Evolutionary conservation across 2,113 vertebrate species (phyloP).

Genomic region (Bufo bufo): DNA sequence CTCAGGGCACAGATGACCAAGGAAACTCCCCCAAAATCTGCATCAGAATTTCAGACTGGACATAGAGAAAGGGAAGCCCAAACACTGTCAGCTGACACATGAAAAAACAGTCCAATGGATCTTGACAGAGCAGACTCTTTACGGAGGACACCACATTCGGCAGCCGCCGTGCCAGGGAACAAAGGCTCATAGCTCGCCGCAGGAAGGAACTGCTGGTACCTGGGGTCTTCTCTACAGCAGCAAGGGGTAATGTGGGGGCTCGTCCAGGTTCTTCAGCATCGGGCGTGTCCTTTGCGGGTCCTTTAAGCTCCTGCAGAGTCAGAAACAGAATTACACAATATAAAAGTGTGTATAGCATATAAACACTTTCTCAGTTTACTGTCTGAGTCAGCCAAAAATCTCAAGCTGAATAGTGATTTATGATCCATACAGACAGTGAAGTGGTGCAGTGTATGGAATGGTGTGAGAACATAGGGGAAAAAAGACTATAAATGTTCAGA

Average conservation of each 20-base stretch:
- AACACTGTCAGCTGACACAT: slow-evolving; percentile 90
- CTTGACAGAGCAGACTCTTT: slow-evolving; percentile 85
- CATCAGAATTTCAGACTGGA: slow-evolving; percentile 77
- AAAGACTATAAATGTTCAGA: too few species aligned
- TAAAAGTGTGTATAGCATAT: neutral
- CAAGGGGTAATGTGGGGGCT: slow-evolving; percentile 60
- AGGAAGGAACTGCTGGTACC: slow-evolving; percentile 91
- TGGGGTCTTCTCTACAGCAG: slow-evolving; percentile 83
- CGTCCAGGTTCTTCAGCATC: slow-evolving; percentile 75
- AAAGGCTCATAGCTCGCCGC: slow-evolving; percentile 75
- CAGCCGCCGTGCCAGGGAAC: slow-evolving; percentile 73
- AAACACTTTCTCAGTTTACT: neutral
- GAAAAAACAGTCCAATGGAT: slow-evolving; percentile 90
- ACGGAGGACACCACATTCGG: slow-evolving; percentile 80
- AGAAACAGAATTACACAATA: neutral
- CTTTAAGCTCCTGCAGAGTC: slow-evolving; percentile 78
- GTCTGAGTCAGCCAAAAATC: neutral
- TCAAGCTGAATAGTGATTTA: too few species aligned
- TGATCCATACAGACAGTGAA: too few species aligned
- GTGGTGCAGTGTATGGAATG: too few species aligned
- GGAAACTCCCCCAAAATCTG: slow-evolving; percentile 81
- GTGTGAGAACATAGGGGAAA: too few species aligned
- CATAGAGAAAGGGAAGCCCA: slow-evolving; percentile 82
- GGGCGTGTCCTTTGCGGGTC: slow-evolving; percentile 67
- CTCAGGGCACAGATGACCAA: slow-evolving; percentile 1